A percentile compares a stretch with the other conserved stretches of the same genome.
Evolutionary conservation across 1,140 invertebrate species (phyloP).

Genomic region (Lucilia sericata): DNA sequence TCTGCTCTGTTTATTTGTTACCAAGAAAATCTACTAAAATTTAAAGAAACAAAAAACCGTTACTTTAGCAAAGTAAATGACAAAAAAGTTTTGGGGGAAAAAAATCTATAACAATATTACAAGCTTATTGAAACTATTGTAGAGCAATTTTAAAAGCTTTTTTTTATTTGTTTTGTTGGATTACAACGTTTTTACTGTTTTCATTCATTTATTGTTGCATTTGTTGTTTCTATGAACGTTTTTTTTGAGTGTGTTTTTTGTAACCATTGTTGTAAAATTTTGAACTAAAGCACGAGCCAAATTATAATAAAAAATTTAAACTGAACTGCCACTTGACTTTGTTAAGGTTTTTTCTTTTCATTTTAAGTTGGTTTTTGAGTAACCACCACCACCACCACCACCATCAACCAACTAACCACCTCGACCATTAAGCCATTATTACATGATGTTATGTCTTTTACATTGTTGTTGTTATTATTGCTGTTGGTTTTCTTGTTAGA

Average conservation of each 20-base stretch:
- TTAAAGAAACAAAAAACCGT: not conserved
- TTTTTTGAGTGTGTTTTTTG: not conserved
- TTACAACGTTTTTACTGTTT: no score
- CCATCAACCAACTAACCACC: not conserved
- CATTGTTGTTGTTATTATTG: not conserved
- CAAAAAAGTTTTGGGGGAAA: not conserved
- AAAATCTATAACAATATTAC: conserved; percentile 3
- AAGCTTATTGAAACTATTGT: conserved; percentile 22
- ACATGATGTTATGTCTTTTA: not conserved
- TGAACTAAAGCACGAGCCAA: conserved; percentile 13
- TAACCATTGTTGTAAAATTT: not conserved
- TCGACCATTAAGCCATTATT: conserved; percentile 15
- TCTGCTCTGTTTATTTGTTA: not conserved
- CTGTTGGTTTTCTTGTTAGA: not conserved
- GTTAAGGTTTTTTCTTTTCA: not conserved
- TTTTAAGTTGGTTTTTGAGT: not conserved
- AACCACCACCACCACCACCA: not conserved
- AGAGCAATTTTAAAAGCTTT: not conserved
- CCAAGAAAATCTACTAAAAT: not conserved
- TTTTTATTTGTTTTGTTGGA: not conserved
- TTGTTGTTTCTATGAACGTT: no score
- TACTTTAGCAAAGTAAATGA: not conserved
- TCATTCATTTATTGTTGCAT: not conserved
- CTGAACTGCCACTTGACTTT: not conserved
- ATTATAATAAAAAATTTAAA: conserved; percentile 5